Base-by-base conservation (phyloP, 1,140 invertebrate species). In the Panagrolaimus sp. region DNA sequence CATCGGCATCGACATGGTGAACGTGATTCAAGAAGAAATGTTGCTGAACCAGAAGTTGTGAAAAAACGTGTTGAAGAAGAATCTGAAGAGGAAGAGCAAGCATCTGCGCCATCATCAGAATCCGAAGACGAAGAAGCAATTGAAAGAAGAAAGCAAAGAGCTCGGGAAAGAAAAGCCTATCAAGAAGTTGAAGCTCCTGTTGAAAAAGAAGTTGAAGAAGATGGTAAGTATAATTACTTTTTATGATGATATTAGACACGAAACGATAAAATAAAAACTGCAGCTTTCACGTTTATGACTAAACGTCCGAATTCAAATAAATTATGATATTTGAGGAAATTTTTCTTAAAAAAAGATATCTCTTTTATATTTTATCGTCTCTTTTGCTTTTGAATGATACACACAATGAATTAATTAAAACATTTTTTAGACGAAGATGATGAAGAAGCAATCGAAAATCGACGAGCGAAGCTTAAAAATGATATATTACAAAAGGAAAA, bases 381-480 rank as follows among this genome's bases (percentile, higher is more conserved):
- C n/a, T n/a, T n/a, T n/a, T n/a, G n/a, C n/a, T n/a, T n/a, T n/a
- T n/a, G n/a, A n/a, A n/a, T 38, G 32, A 38, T 38, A 38, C 32
- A n/a, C n/a, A n/a, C n/a, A n/a, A n/a, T 38, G 32, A 38, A 38
- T 38, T n/a, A n/a, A n/a, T n/a, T n/a, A n/a, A n/a, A n/a, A n/a
- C n/a, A 38, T 38, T 38, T 38, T 38, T 38, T 7, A 38, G 88
- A 87, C 24, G 87, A 89, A 70, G 78, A 91, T 0, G 90, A 89
- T 71, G 90, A 91, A 78, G 87, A 88, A 43, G 92, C 94, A 85
- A 89, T 94, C 76, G 91, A 94, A 81, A 87, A 87, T 75, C 85
- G 91, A 55, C 87, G 93, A 70, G 87, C 89, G 62, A 87, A 88
- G 68, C 81, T 92, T 15, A 87, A 89, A 68, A 87, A 89, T 72